Base-by-base conservation (phyloP, 2,888 invertebrate genomes). In the Himalopsyche japonica region DNA sequence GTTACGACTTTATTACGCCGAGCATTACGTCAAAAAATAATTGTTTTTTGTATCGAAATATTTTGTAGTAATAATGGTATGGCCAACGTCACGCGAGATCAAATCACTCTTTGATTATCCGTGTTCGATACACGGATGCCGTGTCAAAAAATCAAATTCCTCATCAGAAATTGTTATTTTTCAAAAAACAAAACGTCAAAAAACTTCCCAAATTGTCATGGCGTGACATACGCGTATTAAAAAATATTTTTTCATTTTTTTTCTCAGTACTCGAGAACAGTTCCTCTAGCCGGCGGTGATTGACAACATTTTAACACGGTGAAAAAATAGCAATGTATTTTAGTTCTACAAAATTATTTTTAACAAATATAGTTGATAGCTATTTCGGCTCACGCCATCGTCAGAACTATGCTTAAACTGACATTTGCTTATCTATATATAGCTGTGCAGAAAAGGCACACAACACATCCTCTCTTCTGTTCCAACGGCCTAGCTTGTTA, bases 151-250 rank as follows among this genome's bases (percentile, higher is more conserved):
- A 85, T 57, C 85, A 79, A 78, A 85, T 85, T 82, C 76, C 80
- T 80, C 70, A 82, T 82, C 79, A 76, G 47, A 84, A 30, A 32
- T 80, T 77, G 64, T 80, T 81, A 76, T 57, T 34, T 78, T 57
- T 48, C 32, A 12, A 37, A 77, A 78, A 49, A 82, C 57, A 57
- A 78, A 78, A 78, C 49, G 37, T 77, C 77, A 79, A 64, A 64
- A 70, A 76, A 43, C 48, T 48, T 79, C 77, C 80, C 78, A 86
- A 86, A 86, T 86, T 86, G 86, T 86, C 84, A 79, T 86, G 64
- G 86, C 86, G 86, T 86, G 86, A 79, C 78, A 43, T 24, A 43
- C 20, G 34, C 49, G 79, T 80, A 86, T 86, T 86, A 86, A 70
- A 57, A 57, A 57, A 20, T 24, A 20, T 57, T 20, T 57, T 57